phyloP scores from a whole-genome alignment of 2,113 vertebrate species.

The Pandion haliaetus region DNA sequence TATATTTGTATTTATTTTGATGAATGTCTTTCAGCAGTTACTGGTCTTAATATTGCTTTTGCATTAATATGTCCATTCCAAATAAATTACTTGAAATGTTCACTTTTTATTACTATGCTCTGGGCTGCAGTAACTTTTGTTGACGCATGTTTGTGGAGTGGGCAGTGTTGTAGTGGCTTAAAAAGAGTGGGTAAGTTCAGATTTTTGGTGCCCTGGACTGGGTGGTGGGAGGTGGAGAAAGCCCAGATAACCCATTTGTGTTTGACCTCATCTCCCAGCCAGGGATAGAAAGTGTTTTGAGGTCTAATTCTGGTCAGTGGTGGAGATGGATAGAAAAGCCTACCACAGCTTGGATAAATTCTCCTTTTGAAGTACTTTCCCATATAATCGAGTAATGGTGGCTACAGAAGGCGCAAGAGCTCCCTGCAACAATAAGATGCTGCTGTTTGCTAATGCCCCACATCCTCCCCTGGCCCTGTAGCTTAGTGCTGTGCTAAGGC shows the following conservation, averaged over 20 bases:
- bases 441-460: accelerated
- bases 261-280: accelerated
- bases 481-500: neutral
- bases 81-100: conserved; percentile 70
- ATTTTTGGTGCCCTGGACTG: neutral
- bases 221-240: neutral
- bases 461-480: neutral
- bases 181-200: neutral
- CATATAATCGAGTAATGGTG: accelerated
- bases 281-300: neutral
- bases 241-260: neutral
- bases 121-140: neutral
- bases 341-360: neutral
- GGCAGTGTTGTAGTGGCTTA: neutral
- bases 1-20: conserved; percentile 92
- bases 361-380: neutral
- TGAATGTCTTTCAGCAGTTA: conserved; percentile 75
- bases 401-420: neutral
- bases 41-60: conserved; percentile 75
- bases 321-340: neutral
- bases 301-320: neutral
- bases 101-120: conserved; percentile 58
- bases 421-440: neutral
- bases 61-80: conserved; percentile 68
- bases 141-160: neutral